Conservation (phyloP, 64 coral and sea anemone species). For the Montipora foliosa region DNA sequence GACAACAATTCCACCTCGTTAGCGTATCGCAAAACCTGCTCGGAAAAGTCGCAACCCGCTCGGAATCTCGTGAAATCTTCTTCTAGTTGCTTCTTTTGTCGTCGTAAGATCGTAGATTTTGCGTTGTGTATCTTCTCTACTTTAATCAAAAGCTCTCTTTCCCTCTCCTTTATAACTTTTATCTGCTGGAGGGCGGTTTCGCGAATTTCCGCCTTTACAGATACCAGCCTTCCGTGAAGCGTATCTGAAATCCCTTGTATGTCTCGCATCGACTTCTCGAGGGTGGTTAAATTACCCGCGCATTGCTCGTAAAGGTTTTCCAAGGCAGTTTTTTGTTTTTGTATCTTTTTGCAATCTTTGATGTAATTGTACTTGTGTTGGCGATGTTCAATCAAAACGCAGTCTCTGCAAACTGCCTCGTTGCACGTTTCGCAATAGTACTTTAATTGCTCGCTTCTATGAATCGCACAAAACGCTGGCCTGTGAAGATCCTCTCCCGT, state of each 20-base stretch:
- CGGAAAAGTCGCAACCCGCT: constrained; percentile 81
- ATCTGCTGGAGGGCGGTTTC: constrained; percentile 69
- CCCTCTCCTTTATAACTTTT: constrained; percentile 81
- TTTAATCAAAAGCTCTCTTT: constrained; percentile 62
- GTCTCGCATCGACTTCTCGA: constrained; percentile 76
- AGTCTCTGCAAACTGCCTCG: constrained; percentile 85
- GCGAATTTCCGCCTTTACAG: constrained; percentile 76
- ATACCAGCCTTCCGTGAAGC: constrained; percentile 63
- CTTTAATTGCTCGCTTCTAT: constrained; percentile 73
- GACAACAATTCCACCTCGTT: constrained; percentile 88
- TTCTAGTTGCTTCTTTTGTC: constrained; percentile 67
- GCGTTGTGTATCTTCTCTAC: constrained; percentile 73
- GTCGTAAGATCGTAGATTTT: constrained; percentile 52
- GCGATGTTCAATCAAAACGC: constrained; percentile 91
- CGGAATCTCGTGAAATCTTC: constrained; percentile 68
- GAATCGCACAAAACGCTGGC: constrained; percentile 76
- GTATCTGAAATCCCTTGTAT: constrained; percentile 68
- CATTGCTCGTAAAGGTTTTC: constrained; percentile 71
- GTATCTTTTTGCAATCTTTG: constrained; percentile 83
- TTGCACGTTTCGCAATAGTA: constrained; percentile 91
- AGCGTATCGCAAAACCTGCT: constrained; percentile 82
- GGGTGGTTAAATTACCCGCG: constrained; percentile 32
- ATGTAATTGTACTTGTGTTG: constrained; percentile 94
- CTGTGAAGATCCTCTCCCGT: constrained; percentile 85
- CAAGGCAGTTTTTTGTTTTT: constrained; percentile 76